phyloP scores from a whole-genome alignment of 1,140 invertebrate species.

The Grapholita molesta region DNA sequence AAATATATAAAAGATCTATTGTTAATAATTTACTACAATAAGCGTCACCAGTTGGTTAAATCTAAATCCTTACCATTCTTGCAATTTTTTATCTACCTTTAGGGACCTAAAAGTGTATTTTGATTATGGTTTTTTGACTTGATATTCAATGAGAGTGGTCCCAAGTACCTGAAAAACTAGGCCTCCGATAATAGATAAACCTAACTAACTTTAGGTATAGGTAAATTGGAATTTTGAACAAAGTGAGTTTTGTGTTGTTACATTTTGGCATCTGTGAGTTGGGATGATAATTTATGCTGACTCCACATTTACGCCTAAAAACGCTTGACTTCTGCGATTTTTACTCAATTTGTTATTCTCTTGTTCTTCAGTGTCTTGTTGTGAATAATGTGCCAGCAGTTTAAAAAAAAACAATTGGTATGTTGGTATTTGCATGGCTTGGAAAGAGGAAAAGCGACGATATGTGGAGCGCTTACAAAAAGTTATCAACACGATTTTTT shows the following conservation, averaged over 20 bases:
- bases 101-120: conserved; percentile 51
- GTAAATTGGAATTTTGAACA: conserved; percentile 19
- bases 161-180: conserved; percentile 63
- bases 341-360: neutral
- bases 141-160: conserved; percentile 72
- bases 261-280: conserved; percentile 33
- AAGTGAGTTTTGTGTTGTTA: neutral
- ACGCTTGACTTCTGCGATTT: too few relatives aligned
- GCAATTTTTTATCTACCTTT: conserved; percentile 39
- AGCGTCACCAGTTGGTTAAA: conserved; percentile 71
- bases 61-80: conserved; percentile 60
- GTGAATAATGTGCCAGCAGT: too few relatives aligned
- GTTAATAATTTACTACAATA: conserved; percentile 66
- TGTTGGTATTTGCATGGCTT: too few relatives aligned
- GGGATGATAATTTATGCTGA: conserved; percentile 6
- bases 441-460: too few relatives aligned
- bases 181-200: conserved; percentile 34
- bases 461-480: neutral
- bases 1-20: conserved; percentile 70
- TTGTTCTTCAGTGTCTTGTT: neutral
- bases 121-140: conserved; percentile 64
- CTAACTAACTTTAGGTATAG: conserved; percentile 21
- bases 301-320: neutral
- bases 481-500: neutral
- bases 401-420: too few relatives aligned